Percentiles rank a stretch among this genome's conserved stretches.
Conservation (phyloP, 92 coral and sea anemone genomes). For the Epizoanthus stellaris region DNA sequence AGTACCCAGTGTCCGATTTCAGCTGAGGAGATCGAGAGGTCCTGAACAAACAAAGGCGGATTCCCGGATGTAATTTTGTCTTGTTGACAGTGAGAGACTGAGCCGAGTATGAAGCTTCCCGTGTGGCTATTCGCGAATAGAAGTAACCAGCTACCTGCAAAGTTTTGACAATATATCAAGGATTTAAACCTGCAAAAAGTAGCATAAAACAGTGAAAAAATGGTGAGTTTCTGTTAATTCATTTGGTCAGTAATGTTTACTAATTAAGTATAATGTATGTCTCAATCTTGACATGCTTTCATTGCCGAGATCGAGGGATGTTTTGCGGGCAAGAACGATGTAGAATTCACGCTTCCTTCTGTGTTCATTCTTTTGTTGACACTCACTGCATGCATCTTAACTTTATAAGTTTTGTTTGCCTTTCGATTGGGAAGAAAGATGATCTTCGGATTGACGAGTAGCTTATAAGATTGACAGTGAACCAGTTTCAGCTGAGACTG, state of each 20-base stretch:
- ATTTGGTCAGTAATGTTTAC: not conserved
- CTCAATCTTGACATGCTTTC: not conserved
- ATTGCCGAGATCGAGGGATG: conserved; percentile 4
- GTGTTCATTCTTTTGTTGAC: conserved; percentile 28
- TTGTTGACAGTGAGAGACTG: conserved; percentile 15
- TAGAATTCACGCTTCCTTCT: conserved; percentile 22
- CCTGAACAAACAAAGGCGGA: conserved; percentile 24
- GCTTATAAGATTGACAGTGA: conserved; percentile 22
- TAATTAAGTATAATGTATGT: not conserved
- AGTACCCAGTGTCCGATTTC: conserved; percentile 26
- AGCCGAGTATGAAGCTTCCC: conserved; percentile 11
- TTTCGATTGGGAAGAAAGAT: conserved; percentile 3
- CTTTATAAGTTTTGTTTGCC: conserved; percentile 36
- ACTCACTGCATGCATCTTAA: conserved; percentile 45
- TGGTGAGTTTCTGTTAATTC: conserved; percentile 23
- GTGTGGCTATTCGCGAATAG: conserved; percentile 53
- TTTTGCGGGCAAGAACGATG: conserved; percentile 15
- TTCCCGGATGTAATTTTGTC: conserved; percentile 50
- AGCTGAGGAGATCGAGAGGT: conserved; percentile 29
- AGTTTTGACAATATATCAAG: conserved; percentile 62
- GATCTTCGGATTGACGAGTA: conserved; percentile 34
- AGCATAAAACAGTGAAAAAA: conserved; percentile 27
- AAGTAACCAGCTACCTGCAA: conserved; percentile 60
- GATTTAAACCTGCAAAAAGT: conserved; percentile 37
- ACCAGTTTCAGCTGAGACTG: conserved; percentile 27